Base-by-base conservation (phyloP, 2,888 invertebrate genomes). In the Trichogramma evanescens region DNA sequence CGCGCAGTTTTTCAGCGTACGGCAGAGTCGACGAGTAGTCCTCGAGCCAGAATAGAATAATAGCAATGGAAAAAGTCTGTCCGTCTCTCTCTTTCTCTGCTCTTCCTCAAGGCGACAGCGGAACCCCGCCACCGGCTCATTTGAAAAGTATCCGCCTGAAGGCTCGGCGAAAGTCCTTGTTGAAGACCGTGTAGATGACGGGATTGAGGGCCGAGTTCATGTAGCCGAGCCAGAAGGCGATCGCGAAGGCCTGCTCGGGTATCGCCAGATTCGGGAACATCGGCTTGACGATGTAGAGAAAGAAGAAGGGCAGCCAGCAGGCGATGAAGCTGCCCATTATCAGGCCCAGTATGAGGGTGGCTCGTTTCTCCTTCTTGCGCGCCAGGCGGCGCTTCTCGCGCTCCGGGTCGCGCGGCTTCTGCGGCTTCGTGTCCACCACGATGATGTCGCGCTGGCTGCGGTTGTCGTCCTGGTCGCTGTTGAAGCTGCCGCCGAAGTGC, bases 281-380 rank as follows among this genome's bases (percentile, higher is more conserved):
- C 6, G 94, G 91, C 74, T 89, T 88, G 58, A 94, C 79, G 71
- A 95, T 93, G 77, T 95, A 95, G 66, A 95, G 83, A 76, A 93
- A 89, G 85, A 98, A 99, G 80, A 99, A 99, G 0, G 98, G 98
- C 74, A 98, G 82, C 98, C 98, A 97, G 76, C 96, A 96, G 61
- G 95, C 89, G 70, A 98, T 97, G 78, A 99, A 99, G 69, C 96
- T 95, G 65, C 95, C 96, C 93, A 99, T 95, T 68, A 99, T 97
- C 63, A 99, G 85, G 46, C 98, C 98, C 66, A 99, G 81, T 67
- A 99, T 96, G 39, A 99, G 82, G 0, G 97, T 98, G 3, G 99
- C 98, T 51, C 98, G 83, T 72, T 98, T 91, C 80, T 99, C 98
- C 76, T 95, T 93, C 72, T 96, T 95, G 66, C 95, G 84, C 0